Conservation (phyloP, 2,888 invertebrate species). For the Hetaerina titia region DNA sequence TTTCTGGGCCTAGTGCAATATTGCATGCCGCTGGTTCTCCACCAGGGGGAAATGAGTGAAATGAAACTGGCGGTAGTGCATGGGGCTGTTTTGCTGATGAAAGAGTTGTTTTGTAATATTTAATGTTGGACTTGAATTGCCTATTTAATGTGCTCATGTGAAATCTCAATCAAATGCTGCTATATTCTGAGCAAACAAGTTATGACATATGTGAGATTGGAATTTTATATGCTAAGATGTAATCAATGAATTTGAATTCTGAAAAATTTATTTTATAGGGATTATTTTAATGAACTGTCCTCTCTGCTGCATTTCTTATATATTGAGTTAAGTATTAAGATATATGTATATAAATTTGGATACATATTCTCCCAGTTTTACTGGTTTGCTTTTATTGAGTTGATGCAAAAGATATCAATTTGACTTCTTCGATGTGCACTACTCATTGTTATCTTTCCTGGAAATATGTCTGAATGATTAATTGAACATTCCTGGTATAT, state of each 20-base stretch:
- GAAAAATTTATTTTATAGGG: constrained; percentile 55
- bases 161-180: background rate
- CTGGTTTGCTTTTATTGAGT: constrained; percentile 40
- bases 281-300: constrained; percentile 47
- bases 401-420: background rate
- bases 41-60: constrained; percentile 18
- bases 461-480: background rate
- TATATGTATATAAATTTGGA: constrained; percentile 36
- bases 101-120: constrained; percentile 39
- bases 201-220: background rate
- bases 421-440: background rate
- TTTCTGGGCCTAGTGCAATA: constrained; percentile 45
- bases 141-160: constrained; percentile 16
- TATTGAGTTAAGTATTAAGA: background rate
- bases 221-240: constrained; percentile 41
- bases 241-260: constrained; percentile 25
- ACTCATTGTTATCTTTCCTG: background rate
- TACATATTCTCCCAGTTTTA: constrained; percentile 18
- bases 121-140: constrained; percentile 31
- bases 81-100: background rate
- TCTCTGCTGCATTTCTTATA: constrained; percentile 44
- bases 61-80: background rate
- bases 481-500: constrained; percentile 2
- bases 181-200: constrained; percentile 26
- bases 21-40: constrained; percentile 30